Evolutionary conservation across 2,113 vertebrate genomes (phyloP), one percentile per base, ranked within the genome.

Genomic region (Psittacula cyanocephala): DNA sequence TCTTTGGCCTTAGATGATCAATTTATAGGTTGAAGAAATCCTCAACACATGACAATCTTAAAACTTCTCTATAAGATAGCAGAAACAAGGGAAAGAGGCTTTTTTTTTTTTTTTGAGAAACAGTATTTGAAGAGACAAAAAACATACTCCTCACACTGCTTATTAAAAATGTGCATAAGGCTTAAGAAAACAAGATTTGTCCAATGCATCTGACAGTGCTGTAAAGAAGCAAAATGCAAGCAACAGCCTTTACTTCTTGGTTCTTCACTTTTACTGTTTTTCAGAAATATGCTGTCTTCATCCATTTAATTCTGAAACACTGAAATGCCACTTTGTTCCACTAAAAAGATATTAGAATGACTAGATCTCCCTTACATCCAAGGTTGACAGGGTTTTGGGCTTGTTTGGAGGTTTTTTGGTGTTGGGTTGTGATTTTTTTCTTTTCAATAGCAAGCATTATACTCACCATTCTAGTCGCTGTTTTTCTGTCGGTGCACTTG

Each of bases 391-490:
- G 7, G 6, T 68, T 46, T 8, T 37, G 10, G 14, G 33, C 41
- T 47, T 86, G 39, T 75, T 37, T 28, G 10, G 11, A 7, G 6
- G 4, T 2, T 9, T 62, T 46, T 55, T n/a, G 12, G 11, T 23
- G 57, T 59, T 59, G 33, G 33, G 33, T 35, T 59, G 20, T 24
- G 2, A 46, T 60, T 46, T 10, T 8, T 63, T 86, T 93, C 67
- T 91, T 86, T 74, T 18, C 31, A 71, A 60, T 20, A 88, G 76
- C 71, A 49, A 82, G 85, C 82, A 88, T 94, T 76, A 44, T 97
- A 99, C 99, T 99, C 97, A 99, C 98, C 99, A 99, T 96, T 99
- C 98, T 72, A 98, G 98, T 93, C 98, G 98, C 97, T 99, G 98
- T 93, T 99, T 98, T 98, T 99, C 98, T 92, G 98, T 98, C 78